Base-by-base conservation (phyloP, 2,113 vertebrate species). In the Sardina pilchardus region DNA sequence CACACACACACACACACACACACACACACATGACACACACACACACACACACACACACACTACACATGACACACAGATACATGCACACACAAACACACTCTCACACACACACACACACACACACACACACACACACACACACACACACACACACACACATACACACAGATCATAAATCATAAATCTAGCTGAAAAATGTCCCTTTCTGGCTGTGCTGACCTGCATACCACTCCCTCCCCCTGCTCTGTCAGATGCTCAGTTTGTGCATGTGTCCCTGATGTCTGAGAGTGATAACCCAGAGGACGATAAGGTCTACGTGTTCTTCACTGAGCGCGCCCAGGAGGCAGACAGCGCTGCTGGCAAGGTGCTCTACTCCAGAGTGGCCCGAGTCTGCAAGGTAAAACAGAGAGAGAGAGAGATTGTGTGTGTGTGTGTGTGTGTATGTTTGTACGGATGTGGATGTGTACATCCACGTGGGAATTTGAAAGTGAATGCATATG, bases 331-430 rank as follows among this genome's bases (percentile, higher is more conserved):
- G 93, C 94, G 92, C 0, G 95, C 95, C 84, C 95, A 95, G 90
- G 95, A 96, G 90, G 93, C 94, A 14, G 95, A 96, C 83, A 93
- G 93, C 45, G 91, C 93, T 26, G 93, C 93, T 81, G 95, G 95
- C 85, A 96, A 96, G 87, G 95, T 96, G 84, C 88, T 96, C 43
- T 96, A 96, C 91, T 94, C 95, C 86, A 90, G 95, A 91, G 94
- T 96, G 84, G 95, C 95, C 5, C 94, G 95, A 0, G 95, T 96
- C 75, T 96, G 95, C 91, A 96, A 96, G 95, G 95, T 96, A 93
- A n/a, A n/a, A n/a, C n/a, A n/a, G n/a, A n/a, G n/a, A n/a, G n/a
- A n/a, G n/a, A n/a, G n/a, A n/a, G n/a, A 36, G 85, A 56, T 48
- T 42, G 24, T 85, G 47, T 82, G 83, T 86, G 84, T 84, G 50